Base-by-base conservation (phyloP, 2,797 vertebrate species). In the Girardinus metallicus region DNA sequence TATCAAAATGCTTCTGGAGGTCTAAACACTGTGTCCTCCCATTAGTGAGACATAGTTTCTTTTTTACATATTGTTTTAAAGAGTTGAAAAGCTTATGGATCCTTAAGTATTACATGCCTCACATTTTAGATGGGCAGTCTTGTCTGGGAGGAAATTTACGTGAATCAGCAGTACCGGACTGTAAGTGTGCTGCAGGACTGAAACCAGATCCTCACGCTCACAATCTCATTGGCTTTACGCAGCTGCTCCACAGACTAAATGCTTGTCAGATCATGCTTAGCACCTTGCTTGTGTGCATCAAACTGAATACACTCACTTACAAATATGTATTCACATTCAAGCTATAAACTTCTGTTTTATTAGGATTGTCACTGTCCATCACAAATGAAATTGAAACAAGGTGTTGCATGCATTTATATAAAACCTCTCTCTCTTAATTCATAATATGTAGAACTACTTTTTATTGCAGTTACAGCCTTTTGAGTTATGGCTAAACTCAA, bases 131-230 rank as follows among this genome's bases (percentile, higher is more conserved):
- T 83, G 55, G 47, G 57, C 74, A 5, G 75, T 57, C 76, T 82
- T 74, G 83, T 83, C 78, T 70, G 21, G 44, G 68, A 81, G 78
- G 80, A 85, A 84, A 85, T 91, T 76, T 72, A 72, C 78, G 81
- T 92, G 92, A 93, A 94, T 95, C 90, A 95, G 93, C 94, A 93
- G 75, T 86, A 87, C 77, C 23, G 66, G 66, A 73, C 53, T 71
- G 80, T 92, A 75, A 84, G 80, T 34, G 71, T 83, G 84, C 91
- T 91, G 88, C 87, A 80, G 83, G 84, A 79, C 80, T 91, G 94
- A 95, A 95, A 95, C 89, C 86, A 84, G 92, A 94, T 89, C 86
- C 81, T 90, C 88, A 89, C 88, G 86, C 85, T 81, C 81, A 57
- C 23, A 87, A 90, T 86, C 90, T 87, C 83, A 91, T 90, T 91